A percentile compares a stretch with the other conserved stretches of the same genome.
Evolutionary conservation across 2,797 vertebrate species (phyloP).

Genomic region (Micrastur ruficollis): DNA sequence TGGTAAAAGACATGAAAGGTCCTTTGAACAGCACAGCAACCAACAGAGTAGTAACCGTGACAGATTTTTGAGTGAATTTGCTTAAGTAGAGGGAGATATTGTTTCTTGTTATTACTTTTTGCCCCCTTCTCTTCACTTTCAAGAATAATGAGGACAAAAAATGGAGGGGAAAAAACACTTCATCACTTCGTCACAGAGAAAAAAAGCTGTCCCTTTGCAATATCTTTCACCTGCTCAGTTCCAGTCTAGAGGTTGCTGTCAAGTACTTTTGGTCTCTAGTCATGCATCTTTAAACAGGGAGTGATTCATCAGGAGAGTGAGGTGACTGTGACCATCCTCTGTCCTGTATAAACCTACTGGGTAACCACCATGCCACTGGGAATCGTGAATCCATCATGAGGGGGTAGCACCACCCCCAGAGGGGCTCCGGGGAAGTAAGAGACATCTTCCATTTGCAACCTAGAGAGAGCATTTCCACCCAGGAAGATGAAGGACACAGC

Average conservation of each 20-base stretch:
- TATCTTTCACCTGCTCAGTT: background rate
- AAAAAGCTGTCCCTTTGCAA: background rate
- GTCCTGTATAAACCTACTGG: background rate
- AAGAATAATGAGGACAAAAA: background rate
- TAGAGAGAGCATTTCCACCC: background rate
- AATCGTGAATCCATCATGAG: accelerated
- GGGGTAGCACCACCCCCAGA: background rate
- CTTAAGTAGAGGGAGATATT: background rate
- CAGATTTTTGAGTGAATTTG: background rate
- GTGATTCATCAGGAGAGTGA: background rate
- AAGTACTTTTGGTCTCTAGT: background rate
- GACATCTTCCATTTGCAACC: background rate
- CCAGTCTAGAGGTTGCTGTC: background rate
- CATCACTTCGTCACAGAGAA: background rate
- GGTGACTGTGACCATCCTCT: background rate
- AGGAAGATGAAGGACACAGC: background rate
- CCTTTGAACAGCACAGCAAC: background rate
- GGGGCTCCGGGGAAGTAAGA: background rate
- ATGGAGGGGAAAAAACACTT: accelerated
- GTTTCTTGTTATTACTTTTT: background rate
- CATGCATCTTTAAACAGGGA: background rate
- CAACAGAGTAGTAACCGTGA: background rate
- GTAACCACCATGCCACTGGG: background rate
- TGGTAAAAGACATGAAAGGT: background rate
- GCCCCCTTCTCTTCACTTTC: background rate